Evolutionary conservation across 1,140 invertebrate genomes (phyloP), one percentile per base, ranked within the genome.

Genomic region (Neodiprion lecontei): DNA sequence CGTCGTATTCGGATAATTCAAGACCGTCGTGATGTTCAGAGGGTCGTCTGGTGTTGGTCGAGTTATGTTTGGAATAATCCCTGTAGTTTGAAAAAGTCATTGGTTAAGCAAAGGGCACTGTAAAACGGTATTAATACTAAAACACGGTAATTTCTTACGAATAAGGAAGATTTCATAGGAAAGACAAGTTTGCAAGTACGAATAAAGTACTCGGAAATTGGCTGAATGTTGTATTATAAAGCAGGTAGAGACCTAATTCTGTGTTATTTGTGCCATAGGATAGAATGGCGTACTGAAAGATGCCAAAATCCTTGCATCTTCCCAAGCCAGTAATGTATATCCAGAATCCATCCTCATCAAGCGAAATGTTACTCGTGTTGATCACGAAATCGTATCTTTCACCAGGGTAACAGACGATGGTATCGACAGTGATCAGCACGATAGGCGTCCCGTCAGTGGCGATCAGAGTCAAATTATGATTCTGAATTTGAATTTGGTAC

Each of bases 321-420:
- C 79, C 82, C 0, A 86, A 77, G 47, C 89, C 89, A 28, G 81
- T 80, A 1, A 89, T 88, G 53, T 85, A 82, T n/a, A 92, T 81
- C 89, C 89, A 91, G 75, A 92, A 92, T 4, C 5, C 53, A 4
- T 61, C n/a, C 5, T 9, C 9, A 0, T 87, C 90, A 1, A 83
- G 85, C 4, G 83, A 82, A 0, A 79, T 50, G 72, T 90, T 83
- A 74, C 89, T 84, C 1, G 91, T 88, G 9, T 85, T 81, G 2
- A 93, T 77, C 1, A 91, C 86, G 21, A 92, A 89, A 77, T 92
- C 92, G 84, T 90, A 90, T 67, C 92, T 82, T 80, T 93, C 92
- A 1, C 91, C 91, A 89, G 83, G 67, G 86, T 86, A 74, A 12
- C 66, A 74, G 69, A 77, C 70, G 2, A 82, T 65, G 23, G 80